These are phyloP conservation scores for Eristalis pertinax DNA, from an alignment of 2,888 invertebrate species.

Conservation along the genomic window DNA sequence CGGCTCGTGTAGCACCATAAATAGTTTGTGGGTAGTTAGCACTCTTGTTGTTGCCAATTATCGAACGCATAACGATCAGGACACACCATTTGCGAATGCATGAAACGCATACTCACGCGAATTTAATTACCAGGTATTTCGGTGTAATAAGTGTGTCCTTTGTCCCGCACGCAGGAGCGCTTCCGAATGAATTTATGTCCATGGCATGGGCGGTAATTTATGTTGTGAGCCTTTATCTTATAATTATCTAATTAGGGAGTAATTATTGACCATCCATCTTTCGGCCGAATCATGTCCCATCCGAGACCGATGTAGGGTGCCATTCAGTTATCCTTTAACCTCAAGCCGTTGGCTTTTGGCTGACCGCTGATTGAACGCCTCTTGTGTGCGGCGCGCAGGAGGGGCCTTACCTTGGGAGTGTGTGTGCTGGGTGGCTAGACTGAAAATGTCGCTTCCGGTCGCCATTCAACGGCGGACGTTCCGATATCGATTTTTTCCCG, in stretches of 20 bases:
- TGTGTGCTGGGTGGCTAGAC: not conserved
- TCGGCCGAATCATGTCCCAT: constrained; percentile 14
- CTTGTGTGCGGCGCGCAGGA: constrained; percentile 1
- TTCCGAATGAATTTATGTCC: constrained; percentile 55
- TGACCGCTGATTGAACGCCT: not conserved
- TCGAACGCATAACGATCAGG: constrained; percentile 54
- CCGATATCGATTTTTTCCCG: constrained; percentile 10
- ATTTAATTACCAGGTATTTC: constrained; percentile 69
- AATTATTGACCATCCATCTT: constrained; percentile 58
- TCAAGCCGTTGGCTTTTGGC: not conserved
- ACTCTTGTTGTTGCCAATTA: constrained; percentile 69
- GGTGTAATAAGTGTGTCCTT: constrained; percentile 69
- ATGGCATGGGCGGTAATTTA: constrained; percentile 57
- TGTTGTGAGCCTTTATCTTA: constrained; percentile 51
- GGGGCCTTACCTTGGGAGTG: not conserved
- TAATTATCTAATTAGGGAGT: constrained; percentile 66
- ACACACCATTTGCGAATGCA: constrained; percentile 23
- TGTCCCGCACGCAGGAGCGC: constrained; percentile 37
- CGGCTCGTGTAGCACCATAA: constrained; percentile 12
- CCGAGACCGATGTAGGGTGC: not conserved
- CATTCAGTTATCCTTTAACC: constrained; percentile 12
- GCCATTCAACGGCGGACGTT: constrained; percentile 21
- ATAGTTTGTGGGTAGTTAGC: constrained; percentile 47
- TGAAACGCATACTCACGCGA: constrained; percentile 15
- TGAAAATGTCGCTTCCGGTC: constrained; percentile 21